Evolutionary conservation across 2,888 invertebrate species (phyloP).

Genomic region (Acronicta psi): DNA sequence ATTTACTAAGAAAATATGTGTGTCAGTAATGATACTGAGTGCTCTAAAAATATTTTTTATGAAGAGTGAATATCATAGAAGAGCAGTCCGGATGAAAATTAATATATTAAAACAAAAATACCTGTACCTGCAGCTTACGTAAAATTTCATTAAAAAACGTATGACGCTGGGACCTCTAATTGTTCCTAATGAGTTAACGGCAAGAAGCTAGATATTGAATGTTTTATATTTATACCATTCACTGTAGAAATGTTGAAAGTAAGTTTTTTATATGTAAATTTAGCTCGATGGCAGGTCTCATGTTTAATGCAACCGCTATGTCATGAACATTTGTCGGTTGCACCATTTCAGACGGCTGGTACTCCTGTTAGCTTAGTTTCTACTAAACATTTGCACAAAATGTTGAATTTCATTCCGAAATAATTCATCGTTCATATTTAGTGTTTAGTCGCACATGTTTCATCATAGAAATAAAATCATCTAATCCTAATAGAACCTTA

Average conservation of each 20-base stretch:
- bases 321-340: slow-evolving; percentile 87
- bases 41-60: no score
- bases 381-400: slow-evolving; percentile 59
- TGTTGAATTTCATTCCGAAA: slow-evolving; percentile 49
- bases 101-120: no score
- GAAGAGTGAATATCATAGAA: no score
- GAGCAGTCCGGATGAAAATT: no score
- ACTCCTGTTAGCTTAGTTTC: slow-evolving; percentile 61
- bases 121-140: no score
- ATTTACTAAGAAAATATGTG: slow-evolving; percentile 5
- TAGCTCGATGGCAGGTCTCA: slow-evolving; percentile 79
- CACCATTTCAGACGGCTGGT: slow-evolving; percentile 75
- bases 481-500: slow-evolving; percentile 37
- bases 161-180: slow-evolving; percentile 55
- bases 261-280: slow-evolving; percentile 80
- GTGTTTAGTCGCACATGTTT: slow-evolving; percentile 42
- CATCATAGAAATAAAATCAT: slow-evolving; percentile 37
- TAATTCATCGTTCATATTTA: slow-evolving; percentile 53
- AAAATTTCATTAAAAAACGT: slow-evolving; percentile 7
- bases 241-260: slow-evolving; percentile 60
- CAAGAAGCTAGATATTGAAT: slow-evolving; percentile 56
- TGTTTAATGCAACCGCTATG: slow-evolving; percentile 85
- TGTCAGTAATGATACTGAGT: no score
- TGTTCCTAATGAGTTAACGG: slow-evolving; percentile 65
- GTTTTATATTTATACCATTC: slow-evolving; percentile 56